Evolutionary conservation across 2,888 invertebrate genomes (phyloP).

Genomic region (Pterobdella sp.): DNA sequence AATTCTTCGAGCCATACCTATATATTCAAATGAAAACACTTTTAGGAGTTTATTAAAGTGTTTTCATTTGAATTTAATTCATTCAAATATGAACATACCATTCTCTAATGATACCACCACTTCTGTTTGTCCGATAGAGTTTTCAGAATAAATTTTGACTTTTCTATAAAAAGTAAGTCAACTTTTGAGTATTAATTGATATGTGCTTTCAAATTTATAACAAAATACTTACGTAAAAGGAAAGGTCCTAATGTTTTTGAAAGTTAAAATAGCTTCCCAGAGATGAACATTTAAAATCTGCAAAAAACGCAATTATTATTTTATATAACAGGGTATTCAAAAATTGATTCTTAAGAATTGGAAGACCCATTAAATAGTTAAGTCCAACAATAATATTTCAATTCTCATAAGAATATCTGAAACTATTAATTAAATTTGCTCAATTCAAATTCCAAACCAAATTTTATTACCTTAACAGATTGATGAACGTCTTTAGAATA

Average conservation of each 20-base stretch:
- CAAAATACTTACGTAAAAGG: not conserved
- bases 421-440: not conserved
- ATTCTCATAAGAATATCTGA: not conserved
- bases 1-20: too few species aligned
- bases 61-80: too few species aligned
- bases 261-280: conserved; percentile 1
- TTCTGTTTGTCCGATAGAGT: not conserved
- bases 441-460: not conserved
- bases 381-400: too few species aligned
- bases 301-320: too few species aligned
- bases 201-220: not conserved
- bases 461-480: not conserved
- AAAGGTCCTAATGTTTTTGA: not conserved
- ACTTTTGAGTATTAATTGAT: too few species aligned
- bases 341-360: too few species aligned
- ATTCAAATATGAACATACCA: too few species aligned
- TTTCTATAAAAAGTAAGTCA: not conserved
- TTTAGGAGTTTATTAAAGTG: too few species aligned
- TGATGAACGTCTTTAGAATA: not conserved
- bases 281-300: not conserved
- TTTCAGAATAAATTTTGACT: not conserved
- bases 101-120: not conserved
- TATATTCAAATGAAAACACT: too few species aligned
- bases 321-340: too few species aligned
- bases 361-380: too few species aligned